Evolutionary conservation across 2,888 invertebrate genomes (phyloP).

Genomic region (Aleiodes testaceus): DNA sequence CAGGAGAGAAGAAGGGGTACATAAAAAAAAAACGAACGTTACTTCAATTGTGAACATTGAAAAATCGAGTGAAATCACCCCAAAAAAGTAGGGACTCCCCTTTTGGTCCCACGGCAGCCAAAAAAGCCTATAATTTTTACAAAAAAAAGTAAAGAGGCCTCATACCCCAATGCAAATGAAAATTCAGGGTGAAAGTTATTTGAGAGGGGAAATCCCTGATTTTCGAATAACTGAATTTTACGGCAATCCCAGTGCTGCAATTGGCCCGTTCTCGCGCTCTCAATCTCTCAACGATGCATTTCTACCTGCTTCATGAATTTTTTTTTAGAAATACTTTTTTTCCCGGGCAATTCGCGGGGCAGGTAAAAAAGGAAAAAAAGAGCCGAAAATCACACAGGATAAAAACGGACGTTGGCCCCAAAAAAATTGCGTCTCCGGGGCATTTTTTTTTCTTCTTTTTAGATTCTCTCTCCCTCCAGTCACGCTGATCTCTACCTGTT

Average conservation of each 20-base stretch:
- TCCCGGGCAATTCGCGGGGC: constrained; percentile 67
- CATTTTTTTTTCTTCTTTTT: constrained; percentile 57
- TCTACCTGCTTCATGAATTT: constrained; percentile 66
- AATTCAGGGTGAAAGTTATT: constrained; percentile 54
- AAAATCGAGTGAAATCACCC: constrained; percentile 59
- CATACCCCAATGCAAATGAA: constrained; percentile 60
- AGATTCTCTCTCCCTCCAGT: constrained; percentile 33
- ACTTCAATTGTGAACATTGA: constrained; percentile 31
- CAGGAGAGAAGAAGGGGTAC: constrained; percentile 17
- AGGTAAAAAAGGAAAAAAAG: constrained; percentile 59
- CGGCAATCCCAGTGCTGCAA: constrained; percentile 61
- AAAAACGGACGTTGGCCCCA: constrained; percentile 55
- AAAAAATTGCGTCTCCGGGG: constrained; percentile 52
- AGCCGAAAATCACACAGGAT: constrained; percentile 48
- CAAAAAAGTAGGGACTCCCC: constrained; percentile 54
- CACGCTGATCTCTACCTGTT: constrained; percentile 55
- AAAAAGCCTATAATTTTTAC: constrained; percentile 37
- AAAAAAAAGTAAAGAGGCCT: constrained; percentile 44
- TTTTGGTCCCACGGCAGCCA: constrained; percentile 54
- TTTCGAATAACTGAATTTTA: constrained; percentile 62
- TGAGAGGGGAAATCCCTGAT: constrained; percentile 38
- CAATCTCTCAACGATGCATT: constrained; percentile 48
- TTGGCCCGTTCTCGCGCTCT: constrained; percentile 36
- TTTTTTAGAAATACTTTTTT: constrained; percentile 63
- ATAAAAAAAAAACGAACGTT: constrained; percentile 6